Percentiles rank a stretch among this genome's conserved stretches.
phyloP scores from a whole-genome alignment of 2,797 vertebrate species.

The Dryobates pubescens region DNA sequence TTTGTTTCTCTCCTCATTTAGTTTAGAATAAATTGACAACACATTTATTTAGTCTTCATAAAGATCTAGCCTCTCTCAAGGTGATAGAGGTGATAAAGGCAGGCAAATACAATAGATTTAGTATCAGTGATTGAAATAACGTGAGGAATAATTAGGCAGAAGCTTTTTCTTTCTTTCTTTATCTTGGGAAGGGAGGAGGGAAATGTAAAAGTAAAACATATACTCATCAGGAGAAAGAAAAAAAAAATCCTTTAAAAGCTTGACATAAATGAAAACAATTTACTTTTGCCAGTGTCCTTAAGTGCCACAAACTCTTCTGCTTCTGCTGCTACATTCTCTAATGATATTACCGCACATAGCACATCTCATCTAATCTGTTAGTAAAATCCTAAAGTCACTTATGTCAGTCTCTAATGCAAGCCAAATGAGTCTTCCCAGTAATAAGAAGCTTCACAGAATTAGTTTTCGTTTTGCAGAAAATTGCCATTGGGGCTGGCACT shows the following conservation, averaged over 20 bases:
- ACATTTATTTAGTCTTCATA: constrained; percentile 50
- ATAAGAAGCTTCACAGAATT: constrained; percentile 99
- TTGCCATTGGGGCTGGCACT: constrained; percentile 91
- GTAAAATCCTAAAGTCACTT: constrained; percentile 98
- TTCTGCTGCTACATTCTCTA: constrained; percentile 84
- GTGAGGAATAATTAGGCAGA: constrained; percentile 45
- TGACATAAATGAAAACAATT: constrained; percentile 83
- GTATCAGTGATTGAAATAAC: constrained; percentile 43
- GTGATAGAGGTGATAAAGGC: constrained; percentile 52
- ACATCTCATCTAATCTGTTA: constrained; percentile 98
- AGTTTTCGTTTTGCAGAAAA: constrained; percentile 99
- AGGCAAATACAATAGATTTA: constrained; percentile 52
- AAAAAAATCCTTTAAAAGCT: constrained; percentile 66
- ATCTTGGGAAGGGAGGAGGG: background rate
- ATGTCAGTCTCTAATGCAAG: constrained; percentile 98
- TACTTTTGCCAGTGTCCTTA: constrained; percentile 73
- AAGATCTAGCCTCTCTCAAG: constrained; percentile 36
- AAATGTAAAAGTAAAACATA: constrained; percentile 51
- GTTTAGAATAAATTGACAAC: constrained; percentile 10
- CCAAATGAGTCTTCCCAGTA: constrained; percentile 96
- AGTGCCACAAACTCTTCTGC: constrained; percentile 78
- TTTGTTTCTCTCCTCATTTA: constrained; percentile 6
- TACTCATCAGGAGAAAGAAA: constrained; percentile 70
- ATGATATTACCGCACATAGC: constrained; percentile 93
- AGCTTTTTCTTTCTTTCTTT: constrained; percentile 36